Conservation (phyloP, 2,113 vertebrate genomes). For the Platysternon megacephalum region DNA sequence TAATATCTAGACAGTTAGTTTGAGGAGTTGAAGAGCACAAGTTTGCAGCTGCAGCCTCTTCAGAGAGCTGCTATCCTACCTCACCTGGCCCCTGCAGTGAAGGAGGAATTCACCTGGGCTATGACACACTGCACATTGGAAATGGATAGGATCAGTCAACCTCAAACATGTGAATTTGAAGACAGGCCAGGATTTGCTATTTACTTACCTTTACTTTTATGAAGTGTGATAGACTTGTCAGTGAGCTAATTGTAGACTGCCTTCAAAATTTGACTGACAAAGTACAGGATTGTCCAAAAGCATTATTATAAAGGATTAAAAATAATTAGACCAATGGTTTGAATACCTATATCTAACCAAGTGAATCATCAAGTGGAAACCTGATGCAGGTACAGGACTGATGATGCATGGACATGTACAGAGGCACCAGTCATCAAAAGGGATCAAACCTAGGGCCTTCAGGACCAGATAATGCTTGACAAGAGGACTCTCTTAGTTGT, state of each 20-base stretch:
- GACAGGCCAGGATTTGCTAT: background rate
- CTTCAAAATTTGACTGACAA: rapidly evolving
- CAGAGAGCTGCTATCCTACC: background rate
- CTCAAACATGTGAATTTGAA: background rate
- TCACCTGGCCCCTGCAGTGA: background rate
- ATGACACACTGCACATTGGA: background rate
- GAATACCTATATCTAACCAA: background rate
- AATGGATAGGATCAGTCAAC: background rate
- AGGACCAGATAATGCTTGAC: background rate
- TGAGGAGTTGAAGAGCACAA: background rate
- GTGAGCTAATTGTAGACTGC: background rate
- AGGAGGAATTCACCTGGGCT: background rate
- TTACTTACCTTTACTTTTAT: background rate
- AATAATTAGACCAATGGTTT: background rate
- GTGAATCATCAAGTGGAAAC: background rate
- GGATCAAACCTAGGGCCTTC: background rate
- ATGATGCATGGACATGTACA: background rate
- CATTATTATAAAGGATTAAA: background rate
- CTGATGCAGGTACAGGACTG: background rate
- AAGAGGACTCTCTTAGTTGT: background rate
- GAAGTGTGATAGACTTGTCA: background rate
- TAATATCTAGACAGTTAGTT: background rate
- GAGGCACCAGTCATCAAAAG: background rate
- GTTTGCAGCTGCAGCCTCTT: background rate
- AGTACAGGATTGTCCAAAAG: rapidly evolving